Evolutionary conservation across 2,888 invertebrate species (phyloP).

Genomic region (Cantharis nigra): DNA sequence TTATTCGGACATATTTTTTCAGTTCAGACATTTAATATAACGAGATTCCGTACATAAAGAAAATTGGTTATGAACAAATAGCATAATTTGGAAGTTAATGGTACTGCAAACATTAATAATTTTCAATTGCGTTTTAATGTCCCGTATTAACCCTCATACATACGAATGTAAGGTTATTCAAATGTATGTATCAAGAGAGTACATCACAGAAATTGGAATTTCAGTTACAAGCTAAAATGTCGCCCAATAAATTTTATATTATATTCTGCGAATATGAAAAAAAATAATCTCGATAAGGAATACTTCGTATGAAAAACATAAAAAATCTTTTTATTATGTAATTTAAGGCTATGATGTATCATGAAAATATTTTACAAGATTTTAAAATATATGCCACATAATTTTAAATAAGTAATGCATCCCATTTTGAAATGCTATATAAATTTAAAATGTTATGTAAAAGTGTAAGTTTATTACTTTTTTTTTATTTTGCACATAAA

Average conservation of each 20-base stretch:
- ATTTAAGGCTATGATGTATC: background rate
- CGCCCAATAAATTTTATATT: background rate
- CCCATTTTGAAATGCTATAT: background rate
- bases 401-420: background rate
- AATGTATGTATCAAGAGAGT: background rate
- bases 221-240: background rate
- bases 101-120: background rate
- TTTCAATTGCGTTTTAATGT: background rate
- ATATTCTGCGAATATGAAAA: background rate
- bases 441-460: background rate
- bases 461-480: background rate
- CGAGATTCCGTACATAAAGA: background rate
- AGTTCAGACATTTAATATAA: background rate
- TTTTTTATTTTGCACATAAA: background rate
- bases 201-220: background rate
- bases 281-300: background rate
- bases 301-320: background rate
- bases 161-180: background rate
- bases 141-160: background rate
- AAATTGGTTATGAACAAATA: background rate
- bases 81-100: background rate
- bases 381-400: background rate
- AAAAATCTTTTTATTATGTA: background rate
- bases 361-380: background rate
- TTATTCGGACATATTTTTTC: background rate